Conservation (phyloP, 64 coral and sea anemone species). For the Pachyseris speciosa region DNA sequence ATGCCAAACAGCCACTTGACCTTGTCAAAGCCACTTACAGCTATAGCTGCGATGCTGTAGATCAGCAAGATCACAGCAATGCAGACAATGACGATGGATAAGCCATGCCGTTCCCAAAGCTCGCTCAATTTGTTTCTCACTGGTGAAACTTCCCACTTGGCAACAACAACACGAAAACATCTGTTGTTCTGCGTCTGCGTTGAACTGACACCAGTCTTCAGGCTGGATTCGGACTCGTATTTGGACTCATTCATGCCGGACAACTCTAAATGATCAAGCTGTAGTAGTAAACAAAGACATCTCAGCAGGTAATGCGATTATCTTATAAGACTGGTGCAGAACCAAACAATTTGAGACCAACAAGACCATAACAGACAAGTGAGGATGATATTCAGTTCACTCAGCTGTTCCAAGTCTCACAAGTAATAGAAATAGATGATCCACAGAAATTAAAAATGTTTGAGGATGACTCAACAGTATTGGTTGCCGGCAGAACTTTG, state of each 20-base stretch:
- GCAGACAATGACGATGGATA: constrained; percentile 32
- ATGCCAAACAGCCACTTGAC: constrained; percentile 74
- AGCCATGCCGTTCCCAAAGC: constrained; percentile 69
- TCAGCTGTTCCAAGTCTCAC: no score
- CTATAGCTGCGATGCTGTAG: constrained; percentile 82
- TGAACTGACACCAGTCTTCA: constrained; percentile 18
- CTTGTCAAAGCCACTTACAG: constrained; percentile 84
- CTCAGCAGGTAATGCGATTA: no score
- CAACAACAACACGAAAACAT: constrained; percentile 39
- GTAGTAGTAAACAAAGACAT: neutral
- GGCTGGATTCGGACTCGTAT: constrained; percentile 46
- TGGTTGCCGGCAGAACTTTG: no score
- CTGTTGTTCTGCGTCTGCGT: no score
- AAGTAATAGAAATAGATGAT: no score
- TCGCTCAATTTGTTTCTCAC: constrained; percentile 53
- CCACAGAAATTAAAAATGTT: no score
- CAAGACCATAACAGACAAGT: no score
- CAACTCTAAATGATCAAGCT: constrained; percentile 93
- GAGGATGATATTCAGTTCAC: no score
- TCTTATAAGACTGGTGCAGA: no score
- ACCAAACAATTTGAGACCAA: no score
- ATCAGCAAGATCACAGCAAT: constrained; percentile 39
- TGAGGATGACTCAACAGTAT: no score
- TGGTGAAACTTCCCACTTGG: constrained; percentile 70
- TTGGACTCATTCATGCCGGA: constrained; percentile 41